Base-by-base conservation (phyloP, 2,888 invertebrate species). In the Trissoscelio sp. region DNA sequence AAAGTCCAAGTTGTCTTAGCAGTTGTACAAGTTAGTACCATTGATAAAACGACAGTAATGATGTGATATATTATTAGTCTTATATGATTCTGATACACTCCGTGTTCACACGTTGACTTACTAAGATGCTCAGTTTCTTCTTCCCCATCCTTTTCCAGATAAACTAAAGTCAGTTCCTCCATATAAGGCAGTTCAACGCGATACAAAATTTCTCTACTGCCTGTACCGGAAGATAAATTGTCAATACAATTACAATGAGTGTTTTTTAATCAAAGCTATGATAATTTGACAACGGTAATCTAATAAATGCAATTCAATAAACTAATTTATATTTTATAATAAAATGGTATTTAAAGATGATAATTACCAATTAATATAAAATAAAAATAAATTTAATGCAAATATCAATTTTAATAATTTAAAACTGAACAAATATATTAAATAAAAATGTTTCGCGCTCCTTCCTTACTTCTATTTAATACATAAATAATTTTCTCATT, bases 121-220 rank as follows among this genome's bases (percentile, higher is more conserved):
- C 91, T 88, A 87, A 90, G 86, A 51, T 91, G 87, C 72, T 89
- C 89, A 92, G 92, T 90, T 92, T 92, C 92, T 90, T 92, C 93
- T 91, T 91, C 92, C 90, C 92, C 92, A 93, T 94, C 95, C 95
- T 96, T 96, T 95, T 96, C 96, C 95, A 96, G 95, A 96, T 96
- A 96, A 94, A 96, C 96, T 94, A 96, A 95, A 93, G 96, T 96
- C 93, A 96, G 96, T 95, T 96, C 96, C 95, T 96, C 96, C 96
- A 96, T 96, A 95, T 96, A 95, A 93, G 96, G 96, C 94, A 96
- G 95, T 95, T 96, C 96, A 95, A 96, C 96, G 94, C 96, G 96
- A 94, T 96, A 96, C 95, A 96, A 96, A 95, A 96, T 96, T 95
- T 96, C 96, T 94, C 93, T 93, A 92, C 92, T 92, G 85, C 90